Evolutionary conservation across 2,797 vertebrate species (phyloP).

Genomic region (Xiphophorus birchmanni): DNA sequence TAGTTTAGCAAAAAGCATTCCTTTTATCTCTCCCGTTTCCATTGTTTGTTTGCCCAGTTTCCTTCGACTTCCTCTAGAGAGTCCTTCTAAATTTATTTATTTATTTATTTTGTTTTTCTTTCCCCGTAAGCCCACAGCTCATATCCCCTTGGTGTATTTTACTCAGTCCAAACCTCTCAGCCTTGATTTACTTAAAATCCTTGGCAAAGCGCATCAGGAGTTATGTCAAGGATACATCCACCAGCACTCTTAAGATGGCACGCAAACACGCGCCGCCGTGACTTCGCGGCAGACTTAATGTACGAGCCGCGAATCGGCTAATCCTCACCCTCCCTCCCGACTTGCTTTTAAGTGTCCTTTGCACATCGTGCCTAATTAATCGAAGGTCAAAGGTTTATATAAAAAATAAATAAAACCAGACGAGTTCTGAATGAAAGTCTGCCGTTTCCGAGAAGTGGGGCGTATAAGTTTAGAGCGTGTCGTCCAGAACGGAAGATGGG

Average conservation of each 20-base stretch:
- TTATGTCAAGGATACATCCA: conserved; percentile 44
- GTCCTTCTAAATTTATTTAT: background rate
- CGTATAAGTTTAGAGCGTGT: conserved; percentile 2
- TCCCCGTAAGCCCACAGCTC: conserved; percentile 28
- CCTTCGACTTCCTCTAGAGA: background rate
- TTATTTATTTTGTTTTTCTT: conserved; percentile 32
- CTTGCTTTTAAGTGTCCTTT: conserved; percentile 50
- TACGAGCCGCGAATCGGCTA: conserved; percentile 42
- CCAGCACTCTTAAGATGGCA: conserved; percentile 20
- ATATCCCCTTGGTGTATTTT: conserved; percentile 33
- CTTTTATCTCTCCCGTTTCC: conserved; percentile 19
- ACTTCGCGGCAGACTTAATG: conserved; percentile 32
- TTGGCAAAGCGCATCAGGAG: conserved; percentile 45
- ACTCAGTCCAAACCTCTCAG: conserved; percentile 43
- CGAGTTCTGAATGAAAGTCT: conserved; percentile 20
- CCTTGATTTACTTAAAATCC: conserved; percentile 57
- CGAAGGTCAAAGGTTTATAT: conserved; percentile 47
- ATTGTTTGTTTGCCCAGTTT: conserved; percentile 9
- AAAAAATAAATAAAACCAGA: conserved; percentile 14
- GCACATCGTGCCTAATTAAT: conserved; percentile 51
- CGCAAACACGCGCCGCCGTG: conserved; percentile 27
- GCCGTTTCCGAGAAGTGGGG: conserved; percentile 16
- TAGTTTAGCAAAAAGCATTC: conserved; percentile 30
- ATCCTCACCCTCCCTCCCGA: conserved; percentile 42
- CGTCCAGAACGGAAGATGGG: conserved; percentile 21